A percentile compares a stretch with the other conserved stretches of the same genome.
Conservation (phyloP, 2,888 invertebrate species). For the Cremastinae sp. region DNA sequence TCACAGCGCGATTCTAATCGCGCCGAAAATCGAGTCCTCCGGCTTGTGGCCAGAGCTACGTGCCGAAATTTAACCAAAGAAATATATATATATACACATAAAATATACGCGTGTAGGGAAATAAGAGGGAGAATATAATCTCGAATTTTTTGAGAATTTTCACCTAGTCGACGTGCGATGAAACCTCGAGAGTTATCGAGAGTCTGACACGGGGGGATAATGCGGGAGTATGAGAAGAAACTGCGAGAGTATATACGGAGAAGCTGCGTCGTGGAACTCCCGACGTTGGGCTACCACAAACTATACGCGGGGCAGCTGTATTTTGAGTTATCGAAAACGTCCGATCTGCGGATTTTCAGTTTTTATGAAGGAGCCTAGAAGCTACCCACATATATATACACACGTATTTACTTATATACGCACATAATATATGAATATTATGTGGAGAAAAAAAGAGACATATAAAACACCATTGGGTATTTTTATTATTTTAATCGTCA, state of each 20-base stretch:
- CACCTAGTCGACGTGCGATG: conserved; percentile 1
- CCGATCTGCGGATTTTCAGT: conserved; percentile 78
- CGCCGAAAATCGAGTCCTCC: conserved; percentile 64
- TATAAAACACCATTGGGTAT: conserved; percentile 55
- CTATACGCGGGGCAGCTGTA: conserved; percentile 76
- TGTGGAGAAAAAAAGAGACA: conserved; percentile 26
- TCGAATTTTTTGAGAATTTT: conserved; percentile 35
- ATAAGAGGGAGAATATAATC: conserved; percentile 22
- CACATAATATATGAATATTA: too few relatives aligned
- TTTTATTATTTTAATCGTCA: conserved; percentile 59
- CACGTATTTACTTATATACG: too few relatives aligned
- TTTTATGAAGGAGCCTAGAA: conserved; percentile 60
- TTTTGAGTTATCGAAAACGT: conserved; percentile 78
- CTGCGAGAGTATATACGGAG: conserved; percentile 7
- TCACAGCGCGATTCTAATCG: conserved; percentile 62
- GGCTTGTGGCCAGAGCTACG: conserved; percentile 36
- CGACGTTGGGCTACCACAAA: conserved; percentile 75
- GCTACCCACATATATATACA: too few relatives aligned
- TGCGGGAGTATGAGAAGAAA: conserved; percentile 36
- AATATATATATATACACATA: neutral
- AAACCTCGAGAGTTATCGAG: neutral
- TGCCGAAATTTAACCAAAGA: conserved; percentile 39
- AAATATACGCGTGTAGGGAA: conserved; percentile 47
- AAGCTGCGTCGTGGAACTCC: too few relatives aligned
- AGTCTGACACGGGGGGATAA: conserved; percentile 2